These are phyloP conservation scores for Gymnoscopelus microlampas DNA, from an alignment of 2,797 vertebrate species.

Conservation along the genomic window DNA sequence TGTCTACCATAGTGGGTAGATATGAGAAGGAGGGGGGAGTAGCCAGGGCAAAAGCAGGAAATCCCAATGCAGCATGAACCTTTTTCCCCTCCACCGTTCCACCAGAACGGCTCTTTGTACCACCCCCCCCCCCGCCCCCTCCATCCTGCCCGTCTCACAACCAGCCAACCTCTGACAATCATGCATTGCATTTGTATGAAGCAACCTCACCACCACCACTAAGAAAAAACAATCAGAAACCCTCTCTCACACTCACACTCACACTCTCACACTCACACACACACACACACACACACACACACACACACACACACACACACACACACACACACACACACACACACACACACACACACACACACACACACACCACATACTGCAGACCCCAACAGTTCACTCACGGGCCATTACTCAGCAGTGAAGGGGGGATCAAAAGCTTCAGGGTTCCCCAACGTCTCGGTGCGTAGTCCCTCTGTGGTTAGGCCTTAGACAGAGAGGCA, in stretches of 20 bases:
- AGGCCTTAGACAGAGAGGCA: slow-evolving; percentile 78
- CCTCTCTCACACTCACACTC: slow-evolving; percentile 26
- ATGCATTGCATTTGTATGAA: slow-evolving; percentile 57
- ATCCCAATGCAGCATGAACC: slow-evolving; percentile 83
- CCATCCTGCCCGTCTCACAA: slow-evolving; percentile 39
- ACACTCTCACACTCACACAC: slow-evolving; percentile 15
- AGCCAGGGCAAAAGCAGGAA: slow-evolving; percentile 77
- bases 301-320: background rate
- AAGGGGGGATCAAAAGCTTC: slow-evolving; percentile 71
- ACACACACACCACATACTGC: slow-evolving; percentile 10
- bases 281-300: slow-evolving; percentile 27
- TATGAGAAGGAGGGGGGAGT: slow-evolving; percentile 18
- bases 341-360: slow-evolving; percentile 5
- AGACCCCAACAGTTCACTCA: slow-evolving; percentile 55
- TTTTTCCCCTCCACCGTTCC: slow-evolving; percentile 75
- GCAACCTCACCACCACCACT: slow-evolving; percentile 50
- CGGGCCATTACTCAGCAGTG: slow-evolving; percentile 70
- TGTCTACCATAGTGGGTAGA: slow-evolving; percentile 39
- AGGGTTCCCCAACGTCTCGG: slow-evolving; percentile 75
- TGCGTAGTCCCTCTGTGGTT: slow-evolving; percentile 74
- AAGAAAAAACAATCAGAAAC: slow-evolving; percentile 67
- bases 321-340: slow-evolving; percentile 19
- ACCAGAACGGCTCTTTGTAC: slow-evolving; percentile 79
- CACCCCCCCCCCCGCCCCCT: slow-evolving; percentile 62
- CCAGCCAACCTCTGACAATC: slow-evolving; percentile 51